Evolutionary conservation across 2,888 invertebrate genomes (phyloP).

Genomic region (Neoscelio sp.): DNA sequence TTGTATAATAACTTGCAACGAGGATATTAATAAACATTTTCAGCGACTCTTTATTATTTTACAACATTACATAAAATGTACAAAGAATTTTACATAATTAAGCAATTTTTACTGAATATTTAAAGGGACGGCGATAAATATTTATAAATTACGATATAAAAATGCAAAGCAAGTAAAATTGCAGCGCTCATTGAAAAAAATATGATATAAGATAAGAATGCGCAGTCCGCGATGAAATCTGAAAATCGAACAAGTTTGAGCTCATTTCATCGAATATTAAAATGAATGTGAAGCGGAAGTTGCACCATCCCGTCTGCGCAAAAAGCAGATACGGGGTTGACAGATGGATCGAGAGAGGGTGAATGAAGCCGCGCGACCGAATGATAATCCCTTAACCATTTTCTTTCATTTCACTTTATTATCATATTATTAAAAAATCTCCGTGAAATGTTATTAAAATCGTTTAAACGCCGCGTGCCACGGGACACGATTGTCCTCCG

Average conservation of each 20-base stretch:
- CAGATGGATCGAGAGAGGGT: slow-evolving; percentile 69
- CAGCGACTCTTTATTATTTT: slow-evolving; percentile 18
- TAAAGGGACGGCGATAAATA: slow-evolving; percentile 41
- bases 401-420: slow-evolving; percentile 82
- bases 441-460: slow-evolving; percentile 82
- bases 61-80: slow-evolving; percentile 2
- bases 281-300: slow-evolving; percentile 68
- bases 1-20: too few species aligned
- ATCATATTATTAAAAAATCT: slow-evolving; percentile 83
- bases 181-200: slow-evolving; percentile 17
- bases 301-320: slow-evolving; percentile 57
- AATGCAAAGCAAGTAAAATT: slow-evolving; percentile 10
- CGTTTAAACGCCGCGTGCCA: slow-evolving; percentile 80
- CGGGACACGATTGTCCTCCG: slow-evolving; percentile 77
- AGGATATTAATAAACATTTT: slow-evolving; percentile 45
- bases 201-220: slow-evolving; percentile 45
- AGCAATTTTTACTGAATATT: slow-evolving; percentile 35
- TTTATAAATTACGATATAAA: slow-evolving; percentile 42
- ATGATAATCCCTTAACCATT: slow-evolving; percentile 80
- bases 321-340: slow-evolving; percentile 51
- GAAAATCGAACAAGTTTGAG: slow-evolving; percentile 62
- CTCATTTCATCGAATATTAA: slow-evolving; percentile 70
- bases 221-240: slow-evolving; percentile 47
- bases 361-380: slow-evolving; percentile 75
- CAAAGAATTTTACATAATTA: slow-evolving; percentile 47